Evolutionary conservation across 2,113 vertebrate species (phyloP), one percentile per base, ranked within the genome.

Genomic region (Herpailurus yagouaroundi): DNA sequence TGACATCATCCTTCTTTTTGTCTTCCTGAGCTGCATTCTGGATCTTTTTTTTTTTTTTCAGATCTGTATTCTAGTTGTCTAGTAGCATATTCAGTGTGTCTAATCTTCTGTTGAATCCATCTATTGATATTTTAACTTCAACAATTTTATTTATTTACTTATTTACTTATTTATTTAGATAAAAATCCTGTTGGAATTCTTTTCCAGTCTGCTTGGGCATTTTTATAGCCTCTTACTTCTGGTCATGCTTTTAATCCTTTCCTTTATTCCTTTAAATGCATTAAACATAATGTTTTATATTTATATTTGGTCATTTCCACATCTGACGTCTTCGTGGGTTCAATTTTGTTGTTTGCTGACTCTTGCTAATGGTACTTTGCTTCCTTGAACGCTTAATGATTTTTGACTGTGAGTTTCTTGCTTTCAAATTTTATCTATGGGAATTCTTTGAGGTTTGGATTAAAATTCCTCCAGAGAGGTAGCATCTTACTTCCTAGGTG

Each of bases 21-120:
- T 80, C 48, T 77, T 94, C 88, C 60, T 88, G 83, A 95, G 38
- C 23, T 74, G 13, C 36, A 36, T 68, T 85, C 21, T 96, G 71
- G 7, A 66, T 80, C 64, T 27, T 33, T 81, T 86, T 94, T 88
- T 86, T 94, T 88, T 95, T 79, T 97, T 94, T 91, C 69, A 77
- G 48, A 52, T 66, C 25, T 74, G 25, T 66, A 66, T 74, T 85
- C 55, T 74, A 76, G 45, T 41, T 60, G 10, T 76, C 38, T 45
- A 29, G 69, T 23, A 38, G 25, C 41, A 29, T 27, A 41, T 96
- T 79, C 33, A 79, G 18, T 57, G 48, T 80, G 18, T 63, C 48
- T 79, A 25, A 48, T 33, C 25, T 86, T 80, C 82, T 96, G 19
- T 50, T 74, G 63, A 90, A 87, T 50, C 23, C 19, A 57, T 71